Evolutionary conservation across 2,113 vertebrate species (phyloP), one percentile per base, ranked within the genome.

Genomic region (Syngnathus floridae): DNA sequence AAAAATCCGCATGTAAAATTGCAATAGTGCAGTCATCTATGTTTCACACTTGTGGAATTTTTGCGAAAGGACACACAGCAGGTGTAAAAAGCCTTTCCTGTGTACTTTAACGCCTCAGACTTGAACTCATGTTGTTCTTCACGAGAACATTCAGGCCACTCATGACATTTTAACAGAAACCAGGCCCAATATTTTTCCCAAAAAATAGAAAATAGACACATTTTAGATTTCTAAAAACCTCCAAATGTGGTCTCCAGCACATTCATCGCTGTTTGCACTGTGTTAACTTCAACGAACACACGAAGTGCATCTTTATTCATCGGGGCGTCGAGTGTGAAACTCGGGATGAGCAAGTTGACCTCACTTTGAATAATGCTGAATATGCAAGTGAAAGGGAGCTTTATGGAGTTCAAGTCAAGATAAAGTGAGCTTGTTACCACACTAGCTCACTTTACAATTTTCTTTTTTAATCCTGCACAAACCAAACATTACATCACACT

Each of bases 351-450:
- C 71, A 74, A 71, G 77, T 69, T 88, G 82, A 89, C 84, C 85
- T 82, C 68, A n/a, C 77, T 82, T 79, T 83, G 78, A 84, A 79
- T 73, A 64, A 22, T 65, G 62, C 60, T 6, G 56, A 62, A 88
- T 89, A 87, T 85, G 78, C 84, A 89, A 87, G 59, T 82, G 64
- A 85, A 88, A 84, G 74, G 64, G 65, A 79, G 64, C 72, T 82
- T 79, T 63, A 67, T 64, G 56, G 63, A 78, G 84, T 87, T 88
- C 78, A 87, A 76, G 57, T 64, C 62, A 70, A 78, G 72, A 87
- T 75, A 72, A 84, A 77, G 62, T 74, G 64, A 55, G 69, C 78
- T 74, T 5, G 2, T 80, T 78, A 31, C 26, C 26, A 72, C 71
- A 40, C 77, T 40, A 72, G 73, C 80, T 79, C 66, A 62, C 55